Evolutionary conservation across 2,888 invertebrate species (phyloP), one percentile per base, ranked within the genome.

Genomic region (Dicranocentrus wangi): DNA sequence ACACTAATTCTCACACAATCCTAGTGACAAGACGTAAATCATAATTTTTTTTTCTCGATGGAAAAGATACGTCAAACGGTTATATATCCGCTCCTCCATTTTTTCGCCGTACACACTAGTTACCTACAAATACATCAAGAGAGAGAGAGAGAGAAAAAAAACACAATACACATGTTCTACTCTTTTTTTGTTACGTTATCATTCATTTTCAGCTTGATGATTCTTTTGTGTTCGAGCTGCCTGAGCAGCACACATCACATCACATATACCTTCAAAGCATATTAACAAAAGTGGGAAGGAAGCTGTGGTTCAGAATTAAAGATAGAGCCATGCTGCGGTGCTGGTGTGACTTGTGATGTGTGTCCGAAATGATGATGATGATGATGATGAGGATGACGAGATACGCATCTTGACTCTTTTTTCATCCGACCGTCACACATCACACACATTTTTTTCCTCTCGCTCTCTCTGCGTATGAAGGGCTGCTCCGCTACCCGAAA

Each of bases 201-300:
- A 63, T 53, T 71, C 60, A 71, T 61, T 71, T 71, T 71, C 71
- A 19, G 71, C 71, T 71, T 73, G 63, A 51, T 73, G 53, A 61
- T 39, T 63, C 63, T 23, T 61, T 61, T 61, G 58, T 61, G n/a
- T 28, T 61, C 1, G 1, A 8, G 17, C 53, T 39, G 13, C 39
- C 7, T 13, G 13, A 39, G 13, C 7, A 23, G 2, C 55, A 13
- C 21, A 39, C 47, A 42, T 42, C 25, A 70, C 55, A n/a, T n/a
- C n/a, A n/a, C n/a, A n/a, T n/a, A n/a, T n/a, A n/a, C n/a, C n/a
- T 55, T 19, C 8, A 55, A 55, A n/a, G n/a, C n/a, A n/a, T n/a
- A n/a, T n/a, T n/a, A n/a, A 55, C n/a, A 7, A 55, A 23, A 13
- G 8, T 21, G 32, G 51, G 51, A 51, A 47, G 72, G 72, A 73